phyloP scores from a whole-genome alignment of 2,888 invertebrate species.

The Macrophya annulata region DNA sequence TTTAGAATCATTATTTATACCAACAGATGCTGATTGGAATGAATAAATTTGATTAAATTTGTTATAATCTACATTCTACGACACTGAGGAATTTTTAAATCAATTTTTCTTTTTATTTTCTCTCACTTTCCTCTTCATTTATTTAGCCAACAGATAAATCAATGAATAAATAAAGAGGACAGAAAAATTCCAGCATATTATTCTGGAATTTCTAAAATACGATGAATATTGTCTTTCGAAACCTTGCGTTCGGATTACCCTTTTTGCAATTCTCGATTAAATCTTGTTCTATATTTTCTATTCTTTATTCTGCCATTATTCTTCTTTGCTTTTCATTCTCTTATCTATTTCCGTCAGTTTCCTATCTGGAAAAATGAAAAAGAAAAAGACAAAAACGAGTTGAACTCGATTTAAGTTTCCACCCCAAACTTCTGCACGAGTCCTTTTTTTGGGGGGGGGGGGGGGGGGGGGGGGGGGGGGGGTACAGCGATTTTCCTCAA shows the following conservation, averaged over 20 bases:
- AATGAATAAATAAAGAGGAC: not conserved
- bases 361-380: not conserved
- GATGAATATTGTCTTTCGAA: not conserved
- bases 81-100: not conserved
- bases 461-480: too few species aligned
- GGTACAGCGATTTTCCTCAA: not conserved
- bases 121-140: not conserved
- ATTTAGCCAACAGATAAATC: not conserved
- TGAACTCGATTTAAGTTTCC: not conserved
- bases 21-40: not conserved
- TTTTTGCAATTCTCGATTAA: not conserved
- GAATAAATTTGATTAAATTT: not conserved
- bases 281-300: not conserved
- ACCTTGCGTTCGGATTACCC: not conserved
- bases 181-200: not conserved
- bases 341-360: not conserved
- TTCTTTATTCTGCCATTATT: not conserved
- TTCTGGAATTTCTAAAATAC: not conserved
- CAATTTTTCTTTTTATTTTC: not conserved
- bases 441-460: too few species aligned
- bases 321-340: not conserved
- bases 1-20: not conserved
- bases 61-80: not conserved
- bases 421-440: not conserved
- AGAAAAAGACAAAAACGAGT: not conserved